These are phyloP conservation scores for Gisinianus flammeolus DNA, from an alignment of 2,888 invertebrate species.

Conservation along the genomic window DNA sequence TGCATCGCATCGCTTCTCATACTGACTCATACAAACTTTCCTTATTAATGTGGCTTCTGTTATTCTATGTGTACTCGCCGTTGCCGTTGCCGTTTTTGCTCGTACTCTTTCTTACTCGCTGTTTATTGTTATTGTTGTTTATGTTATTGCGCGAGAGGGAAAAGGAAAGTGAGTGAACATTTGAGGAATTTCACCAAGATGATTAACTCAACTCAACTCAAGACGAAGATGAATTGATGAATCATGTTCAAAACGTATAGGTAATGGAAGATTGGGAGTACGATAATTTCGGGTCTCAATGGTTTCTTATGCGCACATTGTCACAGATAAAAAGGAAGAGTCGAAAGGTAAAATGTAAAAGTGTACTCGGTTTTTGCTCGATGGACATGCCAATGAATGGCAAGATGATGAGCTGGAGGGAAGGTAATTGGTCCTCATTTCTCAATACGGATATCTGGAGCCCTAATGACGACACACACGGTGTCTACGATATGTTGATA, in stretches of 20 bases:
- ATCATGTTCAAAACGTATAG: not conserved
- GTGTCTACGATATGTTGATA: too few relatives aligned
- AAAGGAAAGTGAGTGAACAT: not conserved
- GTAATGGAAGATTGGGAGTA: not conserved
- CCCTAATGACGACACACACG: too few relatives aligned
- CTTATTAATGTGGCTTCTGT: not conserved
- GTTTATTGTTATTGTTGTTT: not conserved
- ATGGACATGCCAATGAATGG: not conserved
- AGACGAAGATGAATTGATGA: not conserved
- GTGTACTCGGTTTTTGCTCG: not conserved
- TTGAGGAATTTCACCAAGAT: not conserved
- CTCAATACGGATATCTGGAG: not conserved
- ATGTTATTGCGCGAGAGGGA: not conserved
- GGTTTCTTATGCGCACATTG: not conserved
- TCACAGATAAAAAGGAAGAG: not conserved
- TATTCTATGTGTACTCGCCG: too few relatives aligned
- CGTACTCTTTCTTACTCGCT: not conserved
- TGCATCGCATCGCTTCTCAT: not conserved
- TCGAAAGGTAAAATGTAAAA: not conserved
- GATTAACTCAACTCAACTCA: not conserved
- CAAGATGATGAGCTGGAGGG: not conserved
- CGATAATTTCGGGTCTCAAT: not conserved
- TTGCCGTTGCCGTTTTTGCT: too few relatives aligned
- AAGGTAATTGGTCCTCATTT: conserved; percentile 3
- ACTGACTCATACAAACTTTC: not conserved